phyloP scores from a whole-genome alignment of 2,113 vertebrate species.

The Amphiprion percula region DNA sequence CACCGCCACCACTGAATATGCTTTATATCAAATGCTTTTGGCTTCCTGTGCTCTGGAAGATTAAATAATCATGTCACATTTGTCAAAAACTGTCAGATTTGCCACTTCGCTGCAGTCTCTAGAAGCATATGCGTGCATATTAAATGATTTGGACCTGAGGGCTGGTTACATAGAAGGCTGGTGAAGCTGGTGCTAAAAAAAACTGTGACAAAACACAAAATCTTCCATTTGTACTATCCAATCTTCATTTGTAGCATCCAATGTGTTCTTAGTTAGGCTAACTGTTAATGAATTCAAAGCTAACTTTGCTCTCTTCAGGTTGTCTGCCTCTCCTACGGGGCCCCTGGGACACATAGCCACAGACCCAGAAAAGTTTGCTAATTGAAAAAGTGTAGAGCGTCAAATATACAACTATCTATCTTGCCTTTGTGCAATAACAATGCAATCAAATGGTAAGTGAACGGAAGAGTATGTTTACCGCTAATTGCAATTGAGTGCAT shows the following conservation, averaged over 20 bases:
- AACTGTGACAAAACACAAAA: constrained; percentile 30
- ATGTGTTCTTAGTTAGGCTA: constrained; percentile 51
- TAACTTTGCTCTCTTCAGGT: constrained; percentile 52
- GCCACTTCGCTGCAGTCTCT: constrained; percentile 13
- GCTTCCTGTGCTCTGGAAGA: constrained; percentile 36
- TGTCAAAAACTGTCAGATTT: constrained; percentile 41
- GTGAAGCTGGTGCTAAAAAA: constrained; percentile 29
- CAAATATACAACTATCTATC: constrained; percentile 72
- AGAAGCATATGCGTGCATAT: constrained; percentile 24
- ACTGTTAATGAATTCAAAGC: constrained; percentile 72
- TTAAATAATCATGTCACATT: constrained; percentile 52
- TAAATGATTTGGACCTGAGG: constrained; percentile 37
- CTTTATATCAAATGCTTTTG: constrained; percentile 35
- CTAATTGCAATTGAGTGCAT: constrained; percentile 82
- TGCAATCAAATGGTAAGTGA: constrained; percentile 79
- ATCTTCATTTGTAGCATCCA: constrained; percentile 62
- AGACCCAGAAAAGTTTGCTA: constrained; percentile 70
- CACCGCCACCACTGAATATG: constrained; percentile 4
- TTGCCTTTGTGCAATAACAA: constrained; percentile 77
- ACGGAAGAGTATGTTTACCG: constrained; percentile 74
- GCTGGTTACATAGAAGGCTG: constrained; percentile 1
- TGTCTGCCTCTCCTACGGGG: constrained; percentile 35
- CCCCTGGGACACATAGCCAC: constrained; percentile 66
- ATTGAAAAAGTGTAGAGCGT: constrained; percentile 75
- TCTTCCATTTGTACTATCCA: constrained; percentile 51